phyloP scores from a whole-genome alignment of 2,888 invertebrate species.

The Andrena fulva region DNA sequence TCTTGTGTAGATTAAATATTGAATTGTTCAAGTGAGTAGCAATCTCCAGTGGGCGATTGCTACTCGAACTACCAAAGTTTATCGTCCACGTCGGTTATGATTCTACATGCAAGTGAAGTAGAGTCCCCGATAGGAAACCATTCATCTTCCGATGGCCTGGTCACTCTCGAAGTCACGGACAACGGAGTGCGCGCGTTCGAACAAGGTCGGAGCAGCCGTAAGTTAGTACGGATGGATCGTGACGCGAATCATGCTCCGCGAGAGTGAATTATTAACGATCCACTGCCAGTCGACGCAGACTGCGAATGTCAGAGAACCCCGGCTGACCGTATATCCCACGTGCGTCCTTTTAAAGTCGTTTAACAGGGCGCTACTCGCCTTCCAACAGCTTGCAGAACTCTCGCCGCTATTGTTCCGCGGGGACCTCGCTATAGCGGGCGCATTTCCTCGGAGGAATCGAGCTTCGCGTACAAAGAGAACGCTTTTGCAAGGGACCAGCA shows the following conservation, averaged over 20 bases:
- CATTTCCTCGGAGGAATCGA: background rate
- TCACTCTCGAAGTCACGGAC: conserved; percentile 20
- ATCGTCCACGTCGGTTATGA: background rate
- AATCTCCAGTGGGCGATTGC: too few species aligned
- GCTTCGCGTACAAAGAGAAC: background rate
- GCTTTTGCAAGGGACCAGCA: background rate
- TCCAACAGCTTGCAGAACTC: background rate
- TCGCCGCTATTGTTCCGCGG: background rate
- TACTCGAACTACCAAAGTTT: background rate
- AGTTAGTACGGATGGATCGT: conserved; percentile 44
- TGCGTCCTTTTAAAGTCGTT: conserved; percentile 35
- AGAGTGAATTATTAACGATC: conserved; percentile 63
- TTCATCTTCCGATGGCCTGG: background rate
- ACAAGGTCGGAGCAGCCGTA: conserved; percentile 53
- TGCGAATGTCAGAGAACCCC: conserved; percentile 30
- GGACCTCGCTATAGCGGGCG: background rate
- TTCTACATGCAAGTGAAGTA: too few species aligned
- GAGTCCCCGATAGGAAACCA: background rate
- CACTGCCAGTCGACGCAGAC: conserved; percentile 18
- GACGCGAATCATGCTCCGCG: conserved; percentile 63
- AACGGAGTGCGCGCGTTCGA: conserved; percentile 33
- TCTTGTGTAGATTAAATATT: too few species aligned
- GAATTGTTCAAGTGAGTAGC: too few species aligned
- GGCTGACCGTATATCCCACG: conserved; percentile 30
- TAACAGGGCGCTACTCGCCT: conserved; percentile 6